A percentile compares a stretch with the other conserved stretches of the same genome.
Evolutionary conservation across 2,888 invertebrate species (phyloP).

Genomic region (Acanthoscelides obtectus): DNA sequence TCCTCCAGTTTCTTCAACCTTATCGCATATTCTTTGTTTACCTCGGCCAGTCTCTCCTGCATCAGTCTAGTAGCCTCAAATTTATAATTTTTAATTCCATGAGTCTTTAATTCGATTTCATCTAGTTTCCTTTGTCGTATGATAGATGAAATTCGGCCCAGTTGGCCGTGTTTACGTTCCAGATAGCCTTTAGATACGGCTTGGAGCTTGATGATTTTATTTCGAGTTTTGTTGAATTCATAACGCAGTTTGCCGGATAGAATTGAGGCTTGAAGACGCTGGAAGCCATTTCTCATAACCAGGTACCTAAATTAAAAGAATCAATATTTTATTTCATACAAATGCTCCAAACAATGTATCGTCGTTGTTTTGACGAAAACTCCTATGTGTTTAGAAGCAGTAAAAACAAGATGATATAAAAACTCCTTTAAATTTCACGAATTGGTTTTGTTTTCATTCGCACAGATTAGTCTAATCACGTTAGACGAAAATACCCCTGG

Average conservation of each 20-base stretch:
- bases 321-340: too few relatives aligned
- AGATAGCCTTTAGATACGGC: conserved; percentile 73
- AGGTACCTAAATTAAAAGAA: conserved; percentile 51
- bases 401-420: too few relatives aligned
- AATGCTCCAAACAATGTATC: too few relatives aligned
- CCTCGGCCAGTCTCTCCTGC: conserved; percentile 62
- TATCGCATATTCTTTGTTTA: conserved; percentile 56
- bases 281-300: conserved; percentile 70
- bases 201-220: conserved; percentile 68
- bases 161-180: conserved; percentile 58
- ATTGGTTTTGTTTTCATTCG: too few relatives aligned
- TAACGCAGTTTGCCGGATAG: conserved; percentile 69
- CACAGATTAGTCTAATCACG: too few relatives aligned
- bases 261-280: conserved; percentile 79
- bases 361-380: too few relatives aligned
- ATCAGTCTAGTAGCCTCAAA: conserved; percentile 65
- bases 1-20: conserved; percentile 48
- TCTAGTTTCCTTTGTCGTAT: conserved; percentile 52
- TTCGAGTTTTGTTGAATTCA: conserved; percentile 66
- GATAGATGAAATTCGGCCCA: conserved; percentile 47
- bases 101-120: conserved; percentile 56
- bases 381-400: too few relatives aligned
- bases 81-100: conserved; percentile 59
- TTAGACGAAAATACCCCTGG: too few relatives aligned
- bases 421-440: too few relatives aligned